A percentile compares a stretch with the other conserved stretches of the same genome.
Evolutionary conservation across 23 tunicate species (phyloP).

Genomic region (Styela clava): DNA sequence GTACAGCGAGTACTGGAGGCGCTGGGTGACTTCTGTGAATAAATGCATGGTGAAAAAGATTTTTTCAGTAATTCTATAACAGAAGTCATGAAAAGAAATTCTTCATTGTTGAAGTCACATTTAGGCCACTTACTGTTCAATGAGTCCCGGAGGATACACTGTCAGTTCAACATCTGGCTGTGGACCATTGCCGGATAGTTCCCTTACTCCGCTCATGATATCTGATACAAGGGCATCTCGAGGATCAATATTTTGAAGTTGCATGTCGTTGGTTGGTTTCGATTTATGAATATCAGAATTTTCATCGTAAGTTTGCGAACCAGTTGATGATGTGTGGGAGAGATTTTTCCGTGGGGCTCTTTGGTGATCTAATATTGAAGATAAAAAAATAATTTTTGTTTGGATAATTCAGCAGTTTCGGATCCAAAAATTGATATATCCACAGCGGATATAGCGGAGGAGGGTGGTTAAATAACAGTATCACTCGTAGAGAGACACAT

Average conservation of each 20-base stretch:
- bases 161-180: slow-evolving; percentile 13
- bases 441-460: too few species aligned
- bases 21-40: not conserved
- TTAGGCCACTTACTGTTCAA: not conserved
- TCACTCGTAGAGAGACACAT: too few species aligned
- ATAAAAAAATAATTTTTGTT: too few species aligned
- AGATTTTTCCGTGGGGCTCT: not conserved
- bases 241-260: not conserved
- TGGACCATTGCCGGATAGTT: not conserved
- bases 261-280: not conserved
- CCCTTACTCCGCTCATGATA: not conserved
- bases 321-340: not conserved
- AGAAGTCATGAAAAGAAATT: too few species aligned
- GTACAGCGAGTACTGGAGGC: not conserved
- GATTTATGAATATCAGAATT: not conserved
- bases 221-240: not conserved
- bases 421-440: too few species aligned
- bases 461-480: too few species aligned
- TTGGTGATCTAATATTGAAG: not conserved
- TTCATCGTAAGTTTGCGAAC: not conserved
- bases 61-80: too few species aligned
- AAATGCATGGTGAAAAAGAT: too few species aligned
- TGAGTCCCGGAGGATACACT: not conserved
- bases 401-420: too few species aligned
- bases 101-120: too few species aligned